These are phyloP conservation scores for Kryptolebias marmoratus DNA, from an alignment of 2,113 vertebrate species.

Conservation along the genomic window DNA sequence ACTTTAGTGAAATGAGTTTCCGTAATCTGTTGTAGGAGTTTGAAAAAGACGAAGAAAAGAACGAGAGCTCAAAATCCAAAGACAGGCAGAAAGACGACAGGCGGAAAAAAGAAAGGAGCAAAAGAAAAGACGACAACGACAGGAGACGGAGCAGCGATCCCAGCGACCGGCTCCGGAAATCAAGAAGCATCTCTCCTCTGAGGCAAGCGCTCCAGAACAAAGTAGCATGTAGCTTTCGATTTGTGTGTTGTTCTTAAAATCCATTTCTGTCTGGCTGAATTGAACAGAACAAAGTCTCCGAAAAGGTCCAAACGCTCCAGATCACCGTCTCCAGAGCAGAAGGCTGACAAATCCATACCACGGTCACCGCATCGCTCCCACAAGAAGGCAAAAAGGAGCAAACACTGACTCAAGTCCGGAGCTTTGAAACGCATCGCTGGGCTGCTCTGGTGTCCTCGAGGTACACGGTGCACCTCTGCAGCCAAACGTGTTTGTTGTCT, in stretches of 20 bases:
- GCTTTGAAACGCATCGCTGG: slow-evolving; percentile 5
- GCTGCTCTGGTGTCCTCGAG: neutral
- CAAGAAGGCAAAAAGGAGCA: slow-evolving; percentile 85
- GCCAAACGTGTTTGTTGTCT: slow-evolving; percentile 19
- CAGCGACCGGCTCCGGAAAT: slow-evolving; percentile 62
- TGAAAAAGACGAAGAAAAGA: slow-evolving; percentile 79
- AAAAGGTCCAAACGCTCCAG: slow-evolving; percentile 80
- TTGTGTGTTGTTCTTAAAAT: neutral
- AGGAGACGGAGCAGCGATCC: slow-evolving; percentile 64
- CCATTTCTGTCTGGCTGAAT: neutral
- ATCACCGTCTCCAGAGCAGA: slow-evolving; percentile 77
- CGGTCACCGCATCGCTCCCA: slow-evolving; percentile 83
- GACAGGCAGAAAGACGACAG: slow-evolving; percentile 76
- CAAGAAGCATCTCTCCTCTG: slow-evolving; percentile 65
- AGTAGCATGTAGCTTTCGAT: neutral
- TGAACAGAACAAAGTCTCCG: slow-evolving; percentile 76
- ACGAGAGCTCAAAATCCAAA: slow-evolving; percentile 72
- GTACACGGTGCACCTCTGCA: slow-evolving; percentile 17
- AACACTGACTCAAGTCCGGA: slow-evolving; percentile 73
- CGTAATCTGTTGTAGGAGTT: slow-evolving; percentile 71
- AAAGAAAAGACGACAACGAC: slow-evolving; percentile 70
- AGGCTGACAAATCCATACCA: slow-evolving; percentile 71
- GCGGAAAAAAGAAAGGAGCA: slow-evolving; percentile 73
- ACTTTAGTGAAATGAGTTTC: neutral
- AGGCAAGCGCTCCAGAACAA: slow-evolving; percentile 54